Conservation (phyloP, 2,888 invertebrate species). For the Epirrhoe tristata region DNA sequence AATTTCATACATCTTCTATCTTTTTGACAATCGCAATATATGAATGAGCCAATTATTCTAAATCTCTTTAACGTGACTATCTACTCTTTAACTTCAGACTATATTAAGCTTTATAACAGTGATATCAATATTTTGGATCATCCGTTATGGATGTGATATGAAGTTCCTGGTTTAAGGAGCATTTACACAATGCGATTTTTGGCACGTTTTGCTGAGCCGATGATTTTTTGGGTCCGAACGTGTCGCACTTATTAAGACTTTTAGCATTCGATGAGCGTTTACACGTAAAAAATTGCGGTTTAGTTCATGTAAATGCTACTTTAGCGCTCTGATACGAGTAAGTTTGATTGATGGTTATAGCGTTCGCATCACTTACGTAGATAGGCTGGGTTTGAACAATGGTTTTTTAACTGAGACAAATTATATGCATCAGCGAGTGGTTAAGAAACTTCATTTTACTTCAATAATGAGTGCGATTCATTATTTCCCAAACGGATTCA, state of each 20-base stretch:
- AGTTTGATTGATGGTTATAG: slow-evolving; percentile 10
- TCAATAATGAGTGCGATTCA: slow-evolving; percentile 22
- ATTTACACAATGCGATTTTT: no score
- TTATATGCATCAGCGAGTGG: slow-evolving; percentile 7
- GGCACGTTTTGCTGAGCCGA: no score
- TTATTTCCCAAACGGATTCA: slow-evolving; percentile 23
- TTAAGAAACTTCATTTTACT: slow-evolving; percentile 10
- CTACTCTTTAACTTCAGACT: not conserved
- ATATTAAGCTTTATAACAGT: not conserved
- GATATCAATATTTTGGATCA: slow-evolving; percentile 2
- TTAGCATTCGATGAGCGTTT: no score
- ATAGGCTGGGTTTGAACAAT: slow-evolving; percentile 5
- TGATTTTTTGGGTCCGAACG: no score
- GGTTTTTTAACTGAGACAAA: slow-evolving; percentile 12
- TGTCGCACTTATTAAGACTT: no score
- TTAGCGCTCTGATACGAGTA: no score
- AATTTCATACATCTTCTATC: not conserved
- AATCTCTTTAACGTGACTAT: slow-evolving; percentile 1
- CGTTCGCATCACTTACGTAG: slow-evolving; percentile 3
- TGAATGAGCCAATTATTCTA: not conserved
- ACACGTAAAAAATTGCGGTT: no score
- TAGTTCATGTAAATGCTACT: no score
- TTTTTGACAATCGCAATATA: not conserved
- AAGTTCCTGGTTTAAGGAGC: no score
- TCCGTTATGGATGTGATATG: not conserved